Base-by-base conservation (phyloP, 2,113 vertebrate species). In the Carassius carassius region DNA sequence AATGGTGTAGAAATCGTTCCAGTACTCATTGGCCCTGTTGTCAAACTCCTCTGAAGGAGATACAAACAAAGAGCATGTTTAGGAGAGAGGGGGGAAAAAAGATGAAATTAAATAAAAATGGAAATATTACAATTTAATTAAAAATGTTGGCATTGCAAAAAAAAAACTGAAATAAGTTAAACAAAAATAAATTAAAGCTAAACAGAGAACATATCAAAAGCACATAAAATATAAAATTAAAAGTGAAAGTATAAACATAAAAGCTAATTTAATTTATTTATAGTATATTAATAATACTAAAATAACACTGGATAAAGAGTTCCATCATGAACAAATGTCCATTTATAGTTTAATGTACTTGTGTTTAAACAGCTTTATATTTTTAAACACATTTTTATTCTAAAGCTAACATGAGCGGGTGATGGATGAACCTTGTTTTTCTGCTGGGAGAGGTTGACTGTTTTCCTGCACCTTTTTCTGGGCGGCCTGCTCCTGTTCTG, bases 1-100 rank as follows among this genome's bases (percentile, higher is more conserved):
- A 91, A 97, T 95, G 85, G 95, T 96, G 91, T 99, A 99, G 87
- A 99, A 99, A 35, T 95, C 94, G 78, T 99, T 96, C 98, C 98
- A 99, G 88, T 96, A 99, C 84, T 95, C 94, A 83, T 95, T 96
- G 58, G 98, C 98, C 88, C 94, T 95, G 82, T 87, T 89, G 84
- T 99, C 96, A 69, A 95, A 99, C 29, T 97, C 96, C 90, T 96
- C 98, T 99, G 95, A 91, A 91, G 91, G 86, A 89, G 63, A 62
- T 60, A 49, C 56, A 21, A 47, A 81, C 4, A 56, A 76, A 76
- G 2, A 67, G 1, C 77, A 63, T 3, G 54, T 58, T 73, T 13
- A 63, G 4, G 3, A 0, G 4, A 29, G 16, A 49, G 23, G 29
- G 29, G 29, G 29, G 1, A 2, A 29, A 2, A 44, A 11, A 44